Evolutionary conservation across 2,888 invertebrate species (phyloP).

Genomic region (Drosophila aldrichi): DNA sequence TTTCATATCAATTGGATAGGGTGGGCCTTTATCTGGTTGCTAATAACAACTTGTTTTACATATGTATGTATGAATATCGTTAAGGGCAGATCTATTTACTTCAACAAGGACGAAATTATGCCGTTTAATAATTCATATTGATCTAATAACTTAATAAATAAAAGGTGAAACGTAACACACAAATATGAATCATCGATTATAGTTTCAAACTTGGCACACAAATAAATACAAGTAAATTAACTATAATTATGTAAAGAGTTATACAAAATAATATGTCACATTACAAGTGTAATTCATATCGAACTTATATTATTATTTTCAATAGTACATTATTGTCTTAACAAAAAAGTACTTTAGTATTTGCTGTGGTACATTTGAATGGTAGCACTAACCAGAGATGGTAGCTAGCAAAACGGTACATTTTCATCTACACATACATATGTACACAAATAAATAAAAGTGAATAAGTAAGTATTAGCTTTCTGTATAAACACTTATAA

Average conservation of each 20-base stretch:
- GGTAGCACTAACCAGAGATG: background rate
- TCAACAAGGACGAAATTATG: background rate
- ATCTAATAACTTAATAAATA: conserved; percentile 11
- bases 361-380: background rate
- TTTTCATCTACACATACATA: background rate
- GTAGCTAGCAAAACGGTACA: background rate
- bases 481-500: background rate
- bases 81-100: background rate
- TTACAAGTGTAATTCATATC: too few relatives aligned
- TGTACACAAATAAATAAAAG: too few relatives aligned
- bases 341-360: background rate
- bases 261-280: too few relatives aligned
- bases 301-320: too few relatives aligned
- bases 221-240: too few relatives aligned
- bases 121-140: conserved; percentile 8
- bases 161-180: background rate
- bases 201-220: background rate
- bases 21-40: conserved; percentile 16
- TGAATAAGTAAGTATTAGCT: background rate
- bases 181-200: background rate
- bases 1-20: background rate
- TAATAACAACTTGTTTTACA: conserved; percentile 23
- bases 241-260: too few relatives aligned
- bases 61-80: too few relatives aligned
- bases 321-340: background rate